Evolutionary conservation across 1,140 invertebrate species (phyloP), one percentile per base, ranked within the genome.

Genomic region (Phymorhynchus buccinoides): DNA sequence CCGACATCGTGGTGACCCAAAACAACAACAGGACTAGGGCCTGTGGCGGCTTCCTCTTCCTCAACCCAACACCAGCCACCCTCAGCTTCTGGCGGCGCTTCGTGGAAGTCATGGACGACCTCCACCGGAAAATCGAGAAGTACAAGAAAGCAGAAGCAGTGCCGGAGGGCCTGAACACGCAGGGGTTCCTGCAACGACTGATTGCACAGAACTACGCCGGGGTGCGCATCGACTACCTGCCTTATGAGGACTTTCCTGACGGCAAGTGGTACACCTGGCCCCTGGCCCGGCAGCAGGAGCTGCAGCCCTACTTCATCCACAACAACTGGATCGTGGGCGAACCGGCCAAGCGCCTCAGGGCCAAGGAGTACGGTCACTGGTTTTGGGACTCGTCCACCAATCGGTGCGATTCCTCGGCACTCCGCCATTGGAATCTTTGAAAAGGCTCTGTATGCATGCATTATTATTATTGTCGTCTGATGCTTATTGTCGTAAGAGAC

Each of bases 221-320:
- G 22, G 56, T 90, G 1, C 87, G 79, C 27, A 35, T 86, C 16
- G 88, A 87, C 42, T 77, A 84, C 32, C 79, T 91, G 35, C 84
- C 88, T 7, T 80, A 87, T 7, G 44, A 85, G 7, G 56, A 44
- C 1, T 91, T 87, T 85, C 84, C 89, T 30, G 90, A 91, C 86
- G 90, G 90, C 22, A 87, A 88, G 79, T 91, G 90, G 90, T 91
- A 91, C 82, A 77, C 56, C 48, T 86, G 41, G 37, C 75, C 41
- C 30, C 77, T 18, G 87, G 84, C 39, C 30, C 66, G 14, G 84
- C 44, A 12, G 32, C 80, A n/a, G 41, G 35, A 42, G 27, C 78
- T 35, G 32, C 82, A 3, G 12, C 87, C 87, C 27, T 75, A 86
- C 48, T 68, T 89, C 27, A 87, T 89, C 39, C 87, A 89, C 83